These are phyloP conservation scores for Polypedilum pembai DNA, from an alignment of 1,140 invertebrate genomes.

Conservation along the genomic window DNA sequence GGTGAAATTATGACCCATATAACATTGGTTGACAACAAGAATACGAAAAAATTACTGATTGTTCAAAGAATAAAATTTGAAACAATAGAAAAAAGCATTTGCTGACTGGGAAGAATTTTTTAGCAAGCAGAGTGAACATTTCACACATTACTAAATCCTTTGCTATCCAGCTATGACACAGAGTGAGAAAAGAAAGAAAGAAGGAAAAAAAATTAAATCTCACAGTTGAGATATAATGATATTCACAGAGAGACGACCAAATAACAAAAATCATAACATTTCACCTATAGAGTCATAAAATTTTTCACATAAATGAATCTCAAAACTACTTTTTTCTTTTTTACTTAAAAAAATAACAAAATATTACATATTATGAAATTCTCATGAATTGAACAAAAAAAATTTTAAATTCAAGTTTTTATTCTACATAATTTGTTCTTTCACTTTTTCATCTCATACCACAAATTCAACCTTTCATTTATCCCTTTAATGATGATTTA, in stretches of 20 bases:
- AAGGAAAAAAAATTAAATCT: too few relatives aligned
- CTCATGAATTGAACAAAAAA: too few relatives aligned
- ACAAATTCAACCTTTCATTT: not conserved
- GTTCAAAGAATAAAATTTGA: too few relatives aligned
- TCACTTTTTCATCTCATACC: not conserved
- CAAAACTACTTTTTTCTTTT: not conserved
- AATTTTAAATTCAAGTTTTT: too few relatives aligned
- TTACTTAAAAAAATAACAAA: not conserved
- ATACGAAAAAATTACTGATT: too few relatives aligned
- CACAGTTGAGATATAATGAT: not conserved
- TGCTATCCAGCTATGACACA: too few relatives aligned
- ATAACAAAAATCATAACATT: not conserved
- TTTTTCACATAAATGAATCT: not conserved
- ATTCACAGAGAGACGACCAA: not conserved
- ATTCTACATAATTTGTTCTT: too few relatives aligned
- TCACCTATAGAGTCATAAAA: not conserved
- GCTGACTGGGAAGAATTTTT: too few relatives aligned
- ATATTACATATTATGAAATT: not conserved
- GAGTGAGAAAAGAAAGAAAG: too few relatives aligned
- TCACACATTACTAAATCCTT: too few relatives aligned
- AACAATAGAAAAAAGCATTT: too few relatives aligned
- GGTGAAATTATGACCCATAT: not conserved
- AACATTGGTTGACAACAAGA: not conserved
- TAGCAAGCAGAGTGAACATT: too few relatives aligned
- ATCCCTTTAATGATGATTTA: conserved; percentile 18